Conservation (phyloP, 1,140 invertebrate genomes). For the Lucilia cuprina region DNA sequence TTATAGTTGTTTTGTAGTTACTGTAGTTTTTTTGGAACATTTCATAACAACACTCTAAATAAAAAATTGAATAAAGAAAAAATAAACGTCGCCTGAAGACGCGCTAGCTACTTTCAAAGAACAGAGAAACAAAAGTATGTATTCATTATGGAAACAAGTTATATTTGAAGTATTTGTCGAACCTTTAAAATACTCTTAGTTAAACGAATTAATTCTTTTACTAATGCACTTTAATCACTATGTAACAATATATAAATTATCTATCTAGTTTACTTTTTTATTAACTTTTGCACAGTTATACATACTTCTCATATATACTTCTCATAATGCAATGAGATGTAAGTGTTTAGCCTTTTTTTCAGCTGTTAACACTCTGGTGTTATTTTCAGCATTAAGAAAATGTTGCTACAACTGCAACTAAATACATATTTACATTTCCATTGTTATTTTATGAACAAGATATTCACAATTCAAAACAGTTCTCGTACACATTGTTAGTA, state of each 20-base stretch:
- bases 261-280: neutral
- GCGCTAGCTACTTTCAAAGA: neutral
- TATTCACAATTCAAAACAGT: neutral
- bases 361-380: neutral
- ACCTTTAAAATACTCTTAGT: too few species aligned
- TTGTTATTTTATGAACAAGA: neutral
- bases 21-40: neutral
- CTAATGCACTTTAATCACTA: neutral
- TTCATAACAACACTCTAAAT: neutral
- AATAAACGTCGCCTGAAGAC: neutral
- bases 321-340: neutral
- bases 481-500: neutral
- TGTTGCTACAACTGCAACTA: neutral
- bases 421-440: neutral
- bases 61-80: neutral
- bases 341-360: neutral
- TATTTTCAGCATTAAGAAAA: neutral
- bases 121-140: neutral
- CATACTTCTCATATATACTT: neutral
- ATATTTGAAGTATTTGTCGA: too few species aligned
- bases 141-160: neutral
- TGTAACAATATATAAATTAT: neutral
- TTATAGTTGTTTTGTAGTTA: neutral
- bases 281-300: neutral
- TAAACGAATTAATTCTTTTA: too few species aligned